Percentiles rank a stretch among this genome's conserved stretches.
These are phyloP conservation scores for Latrodectus geometricus DNA, from an alignment of 1,140 invertebrate genomes.

Conservation along the genomic window DNA sequence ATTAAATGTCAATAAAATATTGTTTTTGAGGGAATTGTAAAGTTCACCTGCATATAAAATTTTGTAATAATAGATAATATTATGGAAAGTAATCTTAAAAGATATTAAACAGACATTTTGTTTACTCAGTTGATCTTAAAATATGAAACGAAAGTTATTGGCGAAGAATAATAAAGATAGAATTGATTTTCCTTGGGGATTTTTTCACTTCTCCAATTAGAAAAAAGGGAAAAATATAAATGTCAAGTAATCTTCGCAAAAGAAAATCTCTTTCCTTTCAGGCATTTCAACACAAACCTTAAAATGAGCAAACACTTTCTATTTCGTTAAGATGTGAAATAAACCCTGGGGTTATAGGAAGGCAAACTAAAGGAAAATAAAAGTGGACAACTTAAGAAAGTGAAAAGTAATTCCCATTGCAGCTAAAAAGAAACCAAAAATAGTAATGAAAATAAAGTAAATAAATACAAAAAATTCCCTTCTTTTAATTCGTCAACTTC, in stretches of 20 bases:
- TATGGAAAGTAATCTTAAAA: too few species aligned
- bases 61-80: too few species aligned
- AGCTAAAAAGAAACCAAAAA: conserved; percentile 27
- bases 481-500: conserved; percentile 58
- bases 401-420: conserved; percentile 58
- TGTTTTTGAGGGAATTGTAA: too few species aligned
- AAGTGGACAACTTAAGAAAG: conserved; percentile 54
- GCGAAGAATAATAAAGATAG: background rate
- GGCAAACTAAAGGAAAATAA: conserved; percentile 32
- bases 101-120: too few species aligned
- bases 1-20: too few species aligned
- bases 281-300: conserved; percentile 34
- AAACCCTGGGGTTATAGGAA: conserved; percentile 32
- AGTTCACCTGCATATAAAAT: too few species aligned
- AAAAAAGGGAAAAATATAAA: background rate
- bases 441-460: conserved; percentile 5
- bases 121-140: too few species aligned
- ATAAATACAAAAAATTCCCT: conserved; percentile 17
- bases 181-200: background rate
- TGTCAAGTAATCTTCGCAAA: background rate
- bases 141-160: too few species aligned
- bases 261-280: conserved; percentile 32
- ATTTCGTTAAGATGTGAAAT: conserved; percentile 58
- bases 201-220: background rate
- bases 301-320: conserved; percentile 59